Conservation (phyloP, 2,888 invertebrate species). For the Lumbricus terrestris region DNA sequence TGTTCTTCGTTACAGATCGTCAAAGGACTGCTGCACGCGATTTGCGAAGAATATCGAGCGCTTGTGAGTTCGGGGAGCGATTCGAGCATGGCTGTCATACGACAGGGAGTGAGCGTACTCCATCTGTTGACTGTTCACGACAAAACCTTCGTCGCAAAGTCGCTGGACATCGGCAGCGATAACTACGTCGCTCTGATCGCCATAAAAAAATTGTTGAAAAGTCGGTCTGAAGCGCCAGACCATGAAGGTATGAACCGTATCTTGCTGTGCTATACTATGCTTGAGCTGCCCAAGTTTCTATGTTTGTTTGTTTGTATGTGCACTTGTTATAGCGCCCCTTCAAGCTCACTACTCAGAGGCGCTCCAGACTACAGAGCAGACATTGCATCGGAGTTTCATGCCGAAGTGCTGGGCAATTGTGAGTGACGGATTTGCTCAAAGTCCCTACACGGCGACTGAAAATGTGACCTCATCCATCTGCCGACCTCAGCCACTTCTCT, state of each 20-base stretch:
- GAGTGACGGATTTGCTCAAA: too few relatives aligned
- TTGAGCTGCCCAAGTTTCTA: too few relatives aligned
- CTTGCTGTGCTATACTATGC: too few relatives aligned
- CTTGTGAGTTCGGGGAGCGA: not conserved
- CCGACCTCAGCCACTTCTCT: too few relatives aligned
- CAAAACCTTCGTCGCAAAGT: not conserved
- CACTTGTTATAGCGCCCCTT: too few relatives aligned
- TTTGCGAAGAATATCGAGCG: not conserved
- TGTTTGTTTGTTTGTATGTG: too few relatives aligned
- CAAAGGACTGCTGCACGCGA: conserved; percentile 6
- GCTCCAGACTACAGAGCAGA: too few relatives aligned
- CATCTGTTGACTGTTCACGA: not conserved
- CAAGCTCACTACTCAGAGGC: too few relatives aligned
- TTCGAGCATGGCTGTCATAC: not conserved
- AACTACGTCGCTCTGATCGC: not conserved
- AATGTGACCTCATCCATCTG: too few relatives aligned
- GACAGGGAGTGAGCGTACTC: not conserved
- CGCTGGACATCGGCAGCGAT: not conserved
- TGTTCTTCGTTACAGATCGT: not conserved
- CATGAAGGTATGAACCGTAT: not conserved
- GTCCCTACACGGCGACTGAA: too few relatives aligned
- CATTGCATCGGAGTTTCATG: too few relatives aligned
- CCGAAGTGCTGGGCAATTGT: too few relatives aligned
- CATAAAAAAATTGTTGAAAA: not conserved
- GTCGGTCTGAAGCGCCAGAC: not conserved